Conservation (phyloP, 2,113 vertebrate species). For the Toxotes chatareus region DNA sequence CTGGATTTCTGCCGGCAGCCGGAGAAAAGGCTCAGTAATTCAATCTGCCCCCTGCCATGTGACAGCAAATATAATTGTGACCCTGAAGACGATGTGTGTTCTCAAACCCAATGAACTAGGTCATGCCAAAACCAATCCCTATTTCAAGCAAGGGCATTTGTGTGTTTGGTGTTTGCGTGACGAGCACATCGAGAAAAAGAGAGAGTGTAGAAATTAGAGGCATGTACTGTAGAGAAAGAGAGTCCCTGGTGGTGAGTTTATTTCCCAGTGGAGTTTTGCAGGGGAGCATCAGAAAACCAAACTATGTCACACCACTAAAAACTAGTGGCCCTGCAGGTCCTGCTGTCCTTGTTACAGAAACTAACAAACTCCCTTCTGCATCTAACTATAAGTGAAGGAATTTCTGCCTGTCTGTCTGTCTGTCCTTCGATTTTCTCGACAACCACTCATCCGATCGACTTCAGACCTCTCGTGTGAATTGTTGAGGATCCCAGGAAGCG, state of each 20-base stretch:
- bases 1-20: constrained; percentile 11
- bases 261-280: constrained; percentile 45
- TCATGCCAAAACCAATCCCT: constrained; percentile 23
- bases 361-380: background rate
- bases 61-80: constrained; percentile 56
- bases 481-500: too few relatives aligned
- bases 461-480: too few relatives aligned
- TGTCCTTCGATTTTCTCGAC: too few relatives aligned
- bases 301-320: constrained; percentile 40
- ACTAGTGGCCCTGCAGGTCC: constrained; percentile 45
- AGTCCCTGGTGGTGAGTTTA: constrained; percentile 26
- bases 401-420: background rate
- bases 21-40: constrained; percentile 44
- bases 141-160: constrained; percentile 21
- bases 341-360: constrained; percentile 46
- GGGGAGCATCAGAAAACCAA: constrained; percentile 35
- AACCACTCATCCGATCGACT: too few relatives aligned
- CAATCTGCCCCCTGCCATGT: constrained; percentile 47
- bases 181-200: background rate
- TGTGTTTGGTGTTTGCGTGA: constrained; percentile 34
- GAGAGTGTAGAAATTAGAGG: background rate
- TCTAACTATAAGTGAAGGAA: background rate
- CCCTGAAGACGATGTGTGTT: constrained; percentile 38
- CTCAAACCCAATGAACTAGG: constrained; percentile 17
- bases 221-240: background rate